Percentiles rank a stretch among this genome's conserved stretches.
Conservation (phyloP, 2,888 invertebrate species). For the Agrilus mali region DNA sequence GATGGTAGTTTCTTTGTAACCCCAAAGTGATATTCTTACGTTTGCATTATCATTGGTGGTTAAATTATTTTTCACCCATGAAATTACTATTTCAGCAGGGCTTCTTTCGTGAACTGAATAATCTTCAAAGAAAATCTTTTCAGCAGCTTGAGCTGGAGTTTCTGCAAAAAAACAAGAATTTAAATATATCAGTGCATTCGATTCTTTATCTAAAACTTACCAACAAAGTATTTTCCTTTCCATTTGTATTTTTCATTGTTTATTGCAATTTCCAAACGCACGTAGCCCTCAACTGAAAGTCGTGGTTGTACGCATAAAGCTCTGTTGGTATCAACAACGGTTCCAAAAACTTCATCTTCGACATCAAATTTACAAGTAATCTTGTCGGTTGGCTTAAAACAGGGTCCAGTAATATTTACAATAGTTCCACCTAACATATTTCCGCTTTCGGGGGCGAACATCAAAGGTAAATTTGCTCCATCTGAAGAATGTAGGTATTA, state of each 20-base stretch:
- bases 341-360: conserved; percentile 64
- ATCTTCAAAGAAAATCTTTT: conserved; percentile 71
- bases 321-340: conserved; percentile 64
- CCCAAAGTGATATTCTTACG: conserved; percentile 76
- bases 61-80: conserved; percentile 78
- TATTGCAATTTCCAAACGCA: conserved; percentile 74
- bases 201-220: conserved; percentile 41
- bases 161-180: conserved; percentile 39
- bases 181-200: neutral
- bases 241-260: conserved; percentile 75
- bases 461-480: conserved; percentile 65
- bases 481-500: conserved; percentile 37
- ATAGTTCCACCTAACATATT: conserved; percentile 96
- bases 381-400: conserved; percentile 64
- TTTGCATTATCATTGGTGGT: conserved; percentile 65
- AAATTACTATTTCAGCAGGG: conserved; percentile 63
- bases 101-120: conserved; percentile 58
- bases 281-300: conserved; percentile 77
- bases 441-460: conserved; percentile 90
- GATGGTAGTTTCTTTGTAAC: conserved; percentile 76
- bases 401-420: conserved; percentile 93
- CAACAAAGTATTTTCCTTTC: conserved; percentile 84
- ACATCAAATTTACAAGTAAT: conserved; percentile 73
- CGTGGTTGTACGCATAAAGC: conserved; percentile 84
- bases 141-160: conserved; percentile 77